Evolutionary conservation across 2,113 vertebrate species (phyloP), one percentile per base, ranked within the genome.

Genomic region (Chaetorhynchus papuensis): DNA sequence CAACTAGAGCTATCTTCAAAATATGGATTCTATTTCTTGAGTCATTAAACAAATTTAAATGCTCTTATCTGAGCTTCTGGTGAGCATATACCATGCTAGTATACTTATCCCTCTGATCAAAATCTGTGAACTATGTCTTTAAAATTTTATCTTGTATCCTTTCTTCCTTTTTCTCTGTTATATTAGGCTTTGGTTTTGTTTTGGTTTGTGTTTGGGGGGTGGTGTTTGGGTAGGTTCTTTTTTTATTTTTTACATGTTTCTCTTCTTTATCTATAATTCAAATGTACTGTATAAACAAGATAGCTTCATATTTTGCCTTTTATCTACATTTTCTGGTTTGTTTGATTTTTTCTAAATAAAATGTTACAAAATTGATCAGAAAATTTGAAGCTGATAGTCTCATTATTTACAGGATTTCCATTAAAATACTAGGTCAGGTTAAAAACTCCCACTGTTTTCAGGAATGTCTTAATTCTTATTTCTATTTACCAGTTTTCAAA

Each of bases 1-100:
- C 84, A 89, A 66, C 13, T 76, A 87, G 39, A 94, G 70, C 82
- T 93, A 94, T 85, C 44, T 83, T 12, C 28, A 94, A 92, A 19
- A 39, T 75, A 92, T n/a, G 87, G 83, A 82, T 89, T 90, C 28
- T 94, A 9, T 89, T 83, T 69, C 45, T 74, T 85, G 17, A 81
- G 9, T 87, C 52, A 93, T 94, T 92, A 94, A 94, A 63, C 70
- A 45, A 61, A 89, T 15, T 69, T 71, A 17, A 83, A 69, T 75
- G 4, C 16, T 68, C 18, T 27, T 78, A 33, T 61, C 19, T 74
- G 42, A 39, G 8, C 35, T 64, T 91, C 28, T 5, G 14, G 13
- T 39, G 70, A 88, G 45, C 35, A 44, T 50, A 57, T 23, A 45
- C 7, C 14, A 19, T 50, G 15, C 20, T 9, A 86, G 21, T 11